Conservation (phyloP, 1,140 invertebrate genomes). For the Bursaphelenchus mucronatus region DNA sequence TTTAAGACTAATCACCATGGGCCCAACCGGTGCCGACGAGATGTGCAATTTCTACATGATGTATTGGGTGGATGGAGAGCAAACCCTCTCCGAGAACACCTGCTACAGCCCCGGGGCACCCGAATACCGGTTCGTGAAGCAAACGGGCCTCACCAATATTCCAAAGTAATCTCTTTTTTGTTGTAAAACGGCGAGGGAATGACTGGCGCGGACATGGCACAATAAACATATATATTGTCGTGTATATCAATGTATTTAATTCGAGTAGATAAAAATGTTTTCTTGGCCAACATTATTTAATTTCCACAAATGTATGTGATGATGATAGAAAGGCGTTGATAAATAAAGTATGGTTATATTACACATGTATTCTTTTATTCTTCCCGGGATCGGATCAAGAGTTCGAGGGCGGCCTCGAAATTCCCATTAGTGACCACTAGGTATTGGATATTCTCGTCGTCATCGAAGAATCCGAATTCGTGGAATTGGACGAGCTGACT, state of each 20-base stretch:
- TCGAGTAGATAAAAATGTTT: too few species aligned
- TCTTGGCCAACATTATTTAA: too few species aligned
- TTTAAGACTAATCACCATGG: slow-evolving; percentile 47
- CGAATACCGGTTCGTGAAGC: slow-evolving; percentile 72
- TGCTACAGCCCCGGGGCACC: slow-evolving; percentile 81
- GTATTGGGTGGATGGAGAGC: slow-evolving; percentile 86
- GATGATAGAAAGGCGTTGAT: too few species aligned
- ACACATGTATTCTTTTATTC: not conserved
- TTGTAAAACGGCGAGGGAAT: too few species aligned
- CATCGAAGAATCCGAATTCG: slow-evolving; percentile 42
- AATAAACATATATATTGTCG: too few species aligned
- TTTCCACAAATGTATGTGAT: too few species aligned
- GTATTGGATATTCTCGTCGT: slow-evolving; percentile 33
- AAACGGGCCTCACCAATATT: slow-evolving; percentile 71
- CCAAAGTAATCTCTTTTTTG: slow-evolving; percentile 66
- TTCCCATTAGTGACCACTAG: slow-evolving; percentile 34
- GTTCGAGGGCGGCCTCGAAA: slow-evolving; percentile 37
- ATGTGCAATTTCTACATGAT: slow-evolving; percentile 99
- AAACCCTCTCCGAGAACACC: slow-evolving; percentile 74
- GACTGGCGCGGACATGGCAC: too few species aligned
- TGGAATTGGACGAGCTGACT: slow-evolving; percentile 38
- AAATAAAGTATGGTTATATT: too few species aligned
- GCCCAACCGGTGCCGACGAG: slow-evolving; percentile 83
- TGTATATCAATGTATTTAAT: too few species aligned
- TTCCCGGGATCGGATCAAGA: slow-evolving; percentile 39